Base-by-base conservation (phyloP, 1,140 invertebrate species). In the Agrypnia vestita region DNA sequence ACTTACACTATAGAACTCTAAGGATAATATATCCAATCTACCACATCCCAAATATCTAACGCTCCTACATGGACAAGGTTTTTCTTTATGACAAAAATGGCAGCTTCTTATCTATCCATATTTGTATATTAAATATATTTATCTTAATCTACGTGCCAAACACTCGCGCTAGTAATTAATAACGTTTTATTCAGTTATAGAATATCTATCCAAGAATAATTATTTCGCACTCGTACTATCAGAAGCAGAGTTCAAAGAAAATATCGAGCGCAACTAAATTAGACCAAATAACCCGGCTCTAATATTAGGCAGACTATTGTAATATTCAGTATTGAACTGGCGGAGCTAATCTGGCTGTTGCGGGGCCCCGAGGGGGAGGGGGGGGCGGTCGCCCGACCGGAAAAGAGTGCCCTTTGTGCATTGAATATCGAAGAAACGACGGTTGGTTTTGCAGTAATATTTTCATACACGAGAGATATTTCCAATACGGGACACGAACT, bases 371-470 rank as follows among this genome's bases (percentile, higher is more conserved):
- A n/a, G n/a, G n/a, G n/a, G n/a, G n/a, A n/a, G n/a, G 3, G 21
- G 35, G 44, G 49, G 62, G 47, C 10, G 46, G 13, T 43, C 76
- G 49, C 59, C 46, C 76, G 35, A 56, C 76, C 56, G 67, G 76
- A 78, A 78, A 78, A 78, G 71, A 59, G 76, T 67, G 71, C 51
- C 76, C 59, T 59, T 78, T 78, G 76, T 78, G 61, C 49, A 64
- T 64, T 51, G 44, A 64, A 77, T 64, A 67, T 77, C 75, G 61
- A 77, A 53, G 55, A 77, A 77, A 76, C 43, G 73, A 59, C 44
- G 44, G 73, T 76, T 76, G 7, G 59, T 71, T 71, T 47, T 51
- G 67, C 15, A 71, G 67, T 71, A n/a, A 71, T 71, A 71, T 71
- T 71, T 53, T 71, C 47, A 51, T 71, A 51, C 15, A 71, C 25